These are phyloP conservation scores for Lanistes nyassanus DNA, from an alignment of 1,140 invertebrate genomes.

Conservation along the genomic window DNA sequence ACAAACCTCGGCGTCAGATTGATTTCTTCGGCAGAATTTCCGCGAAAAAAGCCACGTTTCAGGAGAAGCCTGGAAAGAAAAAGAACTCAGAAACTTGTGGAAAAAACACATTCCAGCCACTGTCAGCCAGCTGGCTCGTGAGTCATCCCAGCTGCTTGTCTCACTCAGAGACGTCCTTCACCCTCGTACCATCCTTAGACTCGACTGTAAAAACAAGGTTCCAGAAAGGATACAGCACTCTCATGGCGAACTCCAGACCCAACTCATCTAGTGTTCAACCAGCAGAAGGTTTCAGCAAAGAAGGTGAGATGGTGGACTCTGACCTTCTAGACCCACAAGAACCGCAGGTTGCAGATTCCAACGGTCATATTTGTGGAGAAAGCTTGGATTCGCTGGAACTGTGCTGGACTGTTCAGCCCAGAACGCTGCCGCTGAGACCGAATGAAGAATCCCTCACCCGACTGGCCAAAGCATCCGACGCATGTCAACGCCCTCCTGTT, in stretches of 20 bases:
- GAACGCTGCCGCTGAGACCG: not conserved
- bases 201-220: not conserved
- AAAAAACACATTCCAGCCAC: not conserved
- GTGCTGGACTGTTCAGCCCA: not conserved
- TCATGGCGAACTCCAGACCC: not conserved
- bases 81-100: not conserved
- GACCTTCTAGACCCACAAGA: not conserved
- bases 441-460: not conserved
- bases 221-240: not conserved
- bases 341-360: not conserved
- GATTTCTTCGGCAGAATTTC: not conserved
- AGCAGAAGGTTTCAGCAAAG: not conserved
- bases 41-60: not conserved
- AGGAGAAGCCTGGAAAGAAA: not conserved
- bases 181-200: not conserved
- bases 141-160: not conserved
- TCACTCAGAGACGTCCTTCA: conserved; percentile 20
- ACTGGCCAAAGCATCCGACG: not conserved
- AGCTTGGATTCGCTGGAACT: not conserved
- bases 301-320: not conserved
- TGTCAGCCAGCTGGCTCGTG: not conserved
- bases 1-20: not conserved
- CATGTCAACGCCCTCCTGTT: not conserved
- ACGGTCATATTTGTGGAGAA: not conserved
- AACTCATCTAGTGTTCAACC: not conserved